A percentile compares a stretch with the other conserved stretches of the same genome.
phyloP scores from a whole-genome alignment of 1,140 invertebrate species.

The Platorchestia sp. region DNA sequence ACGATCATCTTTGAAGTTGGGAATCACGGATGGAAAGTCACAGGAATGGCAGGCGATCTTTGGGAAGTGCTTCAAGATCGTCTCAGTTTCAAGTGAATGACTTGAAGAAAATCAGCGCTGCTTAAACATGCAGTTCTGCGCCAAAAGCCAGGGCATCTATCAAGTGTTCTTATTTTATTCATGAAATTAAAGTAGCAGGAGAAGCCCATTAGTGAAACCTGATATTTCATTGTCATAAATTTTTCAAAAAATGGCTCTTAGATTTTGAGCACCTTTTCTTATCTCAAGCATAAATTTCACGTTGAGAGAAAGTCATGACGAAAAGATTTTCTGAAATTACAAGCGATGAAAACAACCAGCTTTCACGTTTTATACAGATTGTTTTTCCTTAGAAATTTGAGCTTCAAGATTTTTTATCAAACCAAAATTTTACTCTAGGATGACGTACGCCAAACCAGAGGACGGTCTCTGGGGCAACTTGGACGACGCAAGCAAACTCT shows the following conservation, averaged over 20 bases:
- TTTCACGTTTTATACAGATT: background rate
- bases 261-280: background rate
- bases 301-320: background rate
- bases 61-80: background rate
- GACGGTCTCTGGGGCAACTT: conserved; percentile 16
- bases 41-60: background rate
- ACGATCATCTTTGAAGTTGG: background rate
- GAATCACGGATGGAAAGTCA: background rate
- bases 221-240: background rate
- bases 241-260: background rate
- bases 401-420: background rate
- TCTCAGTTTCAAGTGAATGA: background rate
- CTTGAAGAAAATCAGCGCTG: background rate
- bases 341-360: background rate
- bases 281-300: background rate
- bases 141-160: background rate
- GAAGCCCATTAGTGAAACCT: background rate
- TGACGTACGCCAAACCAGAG: background rate
- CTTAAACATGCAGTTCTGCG: background rate
- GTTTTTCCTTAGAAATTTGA: background rate
- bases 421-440: background rate
- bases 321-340: background rate
- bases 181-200: background rate
- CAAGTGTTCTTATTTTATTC: background rate
- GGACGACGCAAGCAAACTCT: background rate